A percentile compares a stretch with the other conserved stretches of the same genome.
Conservation (phyloP, 35 echinoderm and acorn worm genomes). For the Lytechinus variegatus region DNA sequence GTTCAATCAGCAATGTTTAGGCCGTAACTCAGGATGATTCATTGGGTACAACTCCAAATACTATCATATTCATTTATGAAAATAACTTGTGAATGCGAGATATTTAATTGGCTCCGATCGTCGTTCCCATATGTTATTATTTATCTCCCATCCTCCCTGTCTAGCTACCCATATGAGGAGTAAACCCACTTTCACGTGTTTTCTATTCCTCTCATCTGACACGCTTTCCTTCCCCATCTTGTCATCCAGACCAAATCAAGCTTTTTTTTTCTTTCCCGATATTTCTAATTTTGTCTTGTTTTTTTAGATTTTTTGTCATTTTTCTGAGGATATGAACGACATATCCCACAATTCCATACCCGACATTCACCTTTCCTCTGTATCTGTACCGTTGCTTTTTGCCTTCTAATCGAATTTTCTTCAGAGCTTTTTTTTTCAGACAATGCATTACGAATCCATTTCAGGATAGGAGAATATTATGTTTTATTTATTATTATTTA, state of each 20-base stretch:
- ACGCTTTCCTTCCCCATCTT: slow-evolving; percentile 32
- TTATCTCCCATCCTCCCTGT: slow-evolving; percentile 26
- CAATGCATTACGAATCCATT: neutral
- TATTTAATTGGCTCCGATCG: neutral
- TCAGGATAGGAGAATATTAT: no score
- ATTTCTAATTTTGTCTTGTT: neutral
- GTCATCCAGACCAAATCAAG: neutral
- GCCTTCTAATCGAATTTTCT: neutral
- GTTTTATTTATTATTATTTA: no score
- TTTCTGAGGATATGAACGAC: slow-evolving; percentile 3
- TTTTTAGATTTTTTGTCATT: neutral
- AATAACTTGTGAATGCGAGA: slow-evolving; percentile 12
- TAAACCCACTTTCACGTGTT: neutral
- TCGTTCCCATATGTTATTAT: neutral
- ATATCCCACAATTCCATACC: slow-evolving; percentile 1
- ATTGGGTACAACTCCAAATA: neutral
- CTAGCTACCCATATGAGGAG: neutral
- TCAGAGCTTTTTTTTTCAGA: neutral
- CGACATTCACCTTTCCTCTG: neutral
- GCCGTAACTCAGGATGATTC: neutral
- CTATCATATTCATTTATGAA: slow-evolving; percentile 14
- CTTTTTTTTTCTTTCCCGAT: no score
- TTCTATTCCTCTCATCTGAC: neutral
- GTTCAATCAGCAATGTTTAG: neutral
- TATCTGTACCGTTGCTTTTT: neutral